A percentile compares a stretch with the other conserved stretches of the same genome.
Conservation (phyloP, 1,140 invertebrate species). For the Pemphigus obesinymphae region DNA sequence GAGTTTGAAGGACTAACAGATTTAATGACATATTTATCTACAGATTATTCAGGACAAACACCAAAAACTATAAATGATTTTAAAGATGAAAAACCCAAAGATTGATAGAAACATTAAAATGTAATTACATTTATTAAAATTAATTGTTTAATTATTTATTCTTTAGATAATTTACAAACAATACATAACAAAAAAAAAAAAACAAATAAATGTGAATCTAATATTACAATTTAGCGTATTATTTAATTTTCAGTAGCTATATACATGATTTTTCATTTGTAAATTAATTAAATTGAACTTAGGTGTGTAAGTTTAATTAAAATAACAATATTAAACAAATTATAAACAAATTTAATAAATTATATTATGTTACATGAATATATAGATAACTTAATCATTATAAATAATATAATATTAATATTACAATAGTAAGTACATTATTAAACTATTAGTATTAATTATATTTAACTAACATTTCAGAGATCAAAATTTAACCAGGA, state of each 20-base stretch:
- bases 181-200: constrained; percentile 32
- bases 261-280: background rate
- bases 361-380: background rate
- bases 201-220: constrained; percentile 17
- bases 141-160: background rate
- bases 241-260: background rate
- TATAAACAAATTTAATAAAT: background rate
- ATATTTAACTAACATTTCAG: constrained; percentile 23
- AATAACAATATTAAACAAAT: constrained; percentile 1
- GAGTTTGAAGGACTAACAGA: constrained; percentile 80
- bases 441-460: constrained; percentile 3
- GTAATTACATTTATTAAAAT: constrained; percentile 6
- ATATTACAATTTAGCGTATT: background rate
- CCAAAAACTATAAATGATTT: constrained; percentile 13
- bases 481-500: constrained; percentile 31
- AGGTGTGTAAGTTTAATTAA: background rate
- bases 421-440: constrained; percentile 16
- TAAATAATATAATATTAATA: background rate
- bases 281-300: constrained; percentile 7
- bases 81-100: constrained; percentile 16
- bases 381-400: background rate
- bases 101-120: constrained; percentile 30
- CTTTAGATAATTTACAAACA: constrained; percentile 29
- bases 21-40: constrained; percentile 68
- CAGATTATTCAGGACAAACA: constrained; percentile 42